Percentiles rank a stretch among this genome's conserved stretches.
These are phyloP conservation scores for Gymnocypris eckloni DNA, from an alignment of 2,797 vertebrate species.

Conservation along the genomic window DNA sequence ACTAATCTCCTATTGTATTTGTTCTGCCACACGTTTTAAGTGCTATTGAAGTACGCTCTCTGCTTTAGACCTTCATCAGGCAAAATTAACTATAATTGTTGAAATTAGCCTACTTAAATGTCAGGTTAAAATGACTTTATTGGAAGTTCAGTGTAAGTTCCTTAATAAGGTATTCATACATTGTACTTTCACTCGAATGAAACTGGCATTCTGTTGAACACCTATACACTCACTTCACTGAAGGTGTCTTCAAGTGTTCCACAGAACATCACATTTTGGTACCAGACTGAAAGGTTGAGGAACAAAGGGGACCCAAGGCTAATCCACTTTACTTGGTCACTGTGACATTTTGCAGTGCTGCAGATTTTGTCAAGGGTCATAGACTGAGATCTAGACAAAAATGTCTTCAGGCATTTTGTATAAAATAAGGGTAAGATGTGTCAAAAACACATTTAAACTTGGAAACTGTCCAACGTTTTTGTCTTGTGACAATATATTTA, in stretches of 20 bases:
- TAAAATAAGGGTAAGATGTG: neutral
- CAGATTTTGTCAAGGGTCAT: neutral
- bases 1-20: neutral
- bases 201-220: neutral
- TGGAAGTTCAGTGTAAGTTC: neutral
- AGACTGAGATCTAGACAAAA: neutral
- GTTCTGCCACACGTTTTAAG: neutral
- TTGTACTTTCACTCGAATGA: slow-evolving; percentile 12
- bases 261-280: neutral
- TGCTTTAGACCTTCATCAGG: slow-evolving; percentile 6
- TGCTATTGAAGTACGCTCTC: neutral
- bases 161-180: neutral
- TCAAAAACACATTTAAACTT: neutral
- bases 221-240: neutral
- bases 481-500: neutral
- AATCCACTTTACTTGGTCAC: neutral
- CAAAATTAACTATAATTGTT: slow-evolving; percentile 2
- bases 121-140: slow-evolving; percentile 1
- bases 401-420: too few relatives aligned
- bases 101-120: neutral
- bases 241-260: neutral
- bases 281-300: neutral
- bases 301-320: neutral
- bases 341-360: slow-evolving; percentile 12
- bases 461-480: neutral